A percentile compares a stretch with the other conserved stretches of the same genome.
phyloP scores from a whole-genome alignment of 2,797 vertebrate genomes.

The Spinus olivaceus region DNA sequence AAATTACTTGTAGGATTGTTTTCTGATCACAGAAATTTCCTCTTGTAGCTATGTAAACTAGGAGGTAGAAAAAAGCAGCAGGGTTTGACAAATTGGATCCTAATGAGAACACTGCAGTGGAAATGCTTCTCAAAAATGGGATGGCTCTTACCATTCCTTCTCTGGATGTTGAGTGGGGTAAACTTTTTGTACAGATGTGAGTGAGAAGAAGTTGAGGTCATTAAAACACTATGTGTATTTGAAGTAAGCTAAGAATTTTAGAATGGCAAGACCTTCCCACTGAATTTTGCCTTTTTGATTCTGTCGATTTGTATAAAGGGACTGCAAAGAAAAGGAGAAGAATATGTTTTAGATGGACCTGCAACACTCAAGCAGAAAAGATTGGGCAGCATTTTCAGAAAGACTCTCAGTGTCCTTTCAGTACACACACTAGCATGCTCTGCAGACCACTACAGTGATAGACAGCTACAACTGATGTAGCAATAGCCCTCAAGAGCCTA shows the following conservation, averaged over 20 bases:
- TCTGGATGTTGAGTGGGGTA: neutral
- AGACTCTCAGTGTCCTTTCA: neutral
- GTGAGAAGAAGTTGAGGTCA: neutral
- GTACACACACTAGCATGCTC: neutral
- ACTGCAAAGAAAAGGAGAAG: neutral
- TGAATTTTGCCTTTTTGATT: neutral
- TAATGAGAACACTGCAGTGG: neutral
- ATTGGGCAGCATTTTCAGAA: neutral
- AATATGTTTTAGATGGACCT: neutral
- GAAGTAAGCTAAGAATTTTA: neutral
- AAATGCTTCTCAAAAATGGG: neutral
- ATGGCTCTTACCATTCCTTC: neutral
- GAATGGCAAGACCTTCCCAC: neutral
- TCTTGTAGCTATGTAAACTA: neutral
- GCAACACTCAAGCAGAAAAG: neutral
- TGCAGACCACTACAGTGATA: neutral
- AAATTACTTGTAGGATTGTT: neutral
- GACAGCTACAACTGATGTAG: neutral
- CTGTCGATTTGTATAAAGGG: neutral
- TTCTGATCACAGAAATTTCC: neutral
- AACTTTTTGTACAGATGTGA: neutral
- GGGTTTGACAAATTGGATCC: neutral
- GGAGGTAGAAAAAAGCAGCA: neutral
- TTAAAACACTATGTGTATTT: neutral
- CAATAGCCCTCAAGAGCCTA: neutral